Conservation (phyloP, 2,888 invertebrate genomes). For the Drosophila putrida region DNA sequence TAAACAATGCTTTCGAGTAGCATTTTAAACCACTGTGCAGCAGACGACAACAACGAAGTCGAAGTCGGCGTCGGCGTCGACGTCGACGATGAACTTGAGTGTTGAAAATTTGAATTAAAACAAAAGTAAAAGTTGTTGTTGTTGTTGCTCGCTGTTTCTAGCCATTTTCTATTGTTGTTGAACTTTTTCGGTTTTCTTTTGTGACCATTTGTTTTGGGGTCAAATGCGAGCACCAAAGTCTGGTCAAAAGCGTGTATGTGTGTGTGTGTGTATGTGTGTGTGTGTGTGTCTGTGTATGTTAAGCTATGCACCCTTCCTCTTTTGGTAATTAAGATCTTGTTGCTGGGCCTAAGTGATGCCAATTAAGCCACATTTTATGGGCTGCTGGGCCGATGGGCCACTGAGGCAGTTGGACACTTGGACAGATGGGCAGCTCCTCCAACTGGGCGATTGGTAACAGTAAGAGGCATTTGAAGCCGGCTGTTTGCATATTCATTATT, state of each 20-base stretch:
- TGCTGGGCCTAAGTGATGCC: constrained; percentile 70
- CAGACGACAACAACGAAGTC: constrained; percentile 9
- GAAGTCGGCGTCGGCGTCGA: background rate
- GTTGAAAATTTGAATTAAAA: constrained; percentile 70
- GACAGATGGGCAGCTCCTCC: background rate
- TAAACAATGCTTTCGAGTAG: background rate
- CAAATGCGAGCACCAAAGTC: constrained; percentile 49
- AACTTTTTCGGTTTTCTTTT: constrained; percentile 52
- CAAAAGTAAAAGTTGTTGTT: constrained; percentile 79
- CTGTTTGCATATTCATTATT: constrained; percentile 45
- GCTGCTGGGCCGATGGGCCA: constrained; percentile 27
- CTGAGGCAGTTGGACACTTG: constrained; percentile 15
- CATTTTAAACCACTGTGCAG: constrained; percentile 49
- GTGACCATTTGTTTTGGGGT: constrained; percentile 56
- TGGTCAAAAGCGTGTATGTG: constrained; percentile 24
- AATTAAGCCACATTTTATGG: constrained; percentile 71
- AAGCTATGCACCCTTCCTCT: constrained; percentile 32
- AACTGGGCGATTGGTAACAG: constrained; percentile 13
- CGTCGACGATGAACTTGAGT: constrained; percentile 72
- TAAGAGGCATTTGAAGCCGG: constrained; percentile 13
- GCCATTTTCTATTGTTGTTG: constrained; percentile 58
- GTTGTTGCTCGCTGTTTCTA: constrained; percentile 49
- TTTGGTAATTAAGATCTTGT: constrained; percentile 68
- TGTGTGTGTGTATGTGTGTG: constrained; percentile 11
- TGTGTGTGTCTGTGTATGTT: constrained; percentile 17